Conservation (phyloP, 2,797 vertebrate genomes). For the Nasua narica region DNA sequence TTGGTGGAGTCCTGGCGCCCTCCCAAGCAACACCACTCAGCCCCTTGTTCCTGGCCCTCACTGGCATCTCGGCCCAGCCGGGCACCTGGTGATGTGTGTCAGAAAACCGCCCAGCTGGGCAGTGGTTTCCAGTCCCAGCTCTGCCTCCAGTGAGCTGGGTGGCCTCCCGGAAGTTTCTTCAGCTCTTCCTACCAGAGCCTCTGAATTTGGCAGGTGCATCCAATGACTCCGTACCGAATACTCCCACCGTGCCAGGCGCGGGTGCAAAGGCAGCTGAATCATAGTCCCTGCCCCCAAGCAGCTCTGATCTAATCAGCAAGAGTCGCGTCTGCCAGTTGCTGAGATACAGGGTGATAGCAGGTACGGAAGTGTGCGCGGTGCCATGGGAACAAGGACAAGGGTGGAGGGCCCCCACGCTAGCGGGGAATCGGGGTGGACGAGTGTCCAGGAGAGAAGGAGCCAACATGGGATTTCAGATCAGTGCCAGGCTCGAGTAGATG, state of each 20-base stretch:
- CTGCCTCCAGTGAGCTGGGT: neutral
- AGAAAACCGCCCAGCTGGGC: neutral
- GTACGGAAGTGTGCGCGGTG: neutral
- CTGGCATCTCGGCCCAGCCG: neutral
- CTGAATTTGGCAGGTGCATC: neutral
- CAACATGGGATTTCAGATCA: neutral
- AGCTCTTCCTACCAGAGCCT: neutral
- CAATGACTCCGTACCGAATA: neutral
- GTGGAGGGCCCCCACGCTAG: rapidly evolving
- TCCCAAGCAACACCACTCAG: neutral
- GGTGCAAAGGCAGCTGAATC: neutral
- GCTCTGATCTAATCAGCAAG: neutral
- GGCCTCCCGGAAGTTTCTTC: neutral
- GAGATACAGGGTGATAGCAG: neutral
- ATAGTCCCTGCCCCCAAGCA: neutral
- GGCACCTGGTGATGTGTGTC: neutral
- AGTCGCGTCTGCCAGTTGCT: neutral
- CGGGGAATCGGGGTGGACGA: no score
- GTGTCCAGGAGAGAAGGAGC: neutral
- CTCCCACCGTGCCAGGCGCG: neutral
- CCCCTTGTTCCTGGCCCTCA: neutral
- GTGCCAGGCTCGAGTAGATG: neutral
- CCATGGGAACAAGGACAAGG: neutral
- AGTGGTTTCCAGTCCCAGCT: neutral
- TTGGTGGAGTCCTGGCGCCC: neutral